These are phyloP conservation scores for Hycleus phaleratus DNA, from an alignment of 1,140 invertebrate species.

Conservation along the genomic window DNA sequence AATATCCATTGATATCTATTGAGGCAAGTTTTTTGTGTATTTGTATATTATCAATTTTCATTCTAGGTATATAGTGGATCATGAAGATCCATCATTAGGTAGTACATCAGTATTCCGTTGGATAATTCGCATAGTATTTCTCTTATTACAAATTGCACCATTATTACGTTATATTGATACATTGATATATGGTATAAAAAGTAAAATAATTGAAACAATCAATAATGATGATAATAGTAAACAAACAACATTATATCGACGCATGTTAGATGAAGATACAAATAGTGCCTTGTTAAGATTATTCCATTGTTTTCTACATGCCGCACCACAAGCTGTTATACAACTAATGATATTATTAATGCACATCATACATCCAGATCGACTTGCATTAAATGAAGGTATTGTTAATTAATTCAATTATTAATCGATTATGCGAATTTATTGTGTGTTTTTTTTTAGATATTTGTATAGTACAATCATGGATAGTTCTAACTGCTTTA, in stretches of 20 bases:
- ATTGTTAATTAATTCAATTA: background rate
- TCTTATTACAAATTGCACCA: slow-evolving; percentile 43
- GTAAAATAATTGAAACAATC: slow-evolving; percentile 37
- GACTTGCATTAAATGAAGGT: slow-evolving; percentile 5
- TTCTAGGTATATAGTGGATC: slow-evolving; percentile 44
- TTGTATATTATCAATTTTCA: slow-evolving; percentile 1
- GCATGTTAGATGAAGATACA: slow-evolving; percentile 50
- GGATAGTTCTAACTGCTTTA: slow-evolving; percentile 35
- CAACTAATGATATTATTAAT: slow-evolving; percentile 35
- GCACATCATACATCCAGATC: slow-evolving; percentile 25
- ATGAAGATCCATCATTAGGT: slow-evolving; percentile 41
- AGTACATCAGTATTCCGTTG: slow-evolving; percentile 40
- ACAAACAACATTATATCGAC: slow-evolving; percentile 39
- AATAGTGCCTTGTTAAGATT: slow-evolving; percentile 52
- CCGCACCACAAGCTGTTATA: slow-evolving; percentile 39
- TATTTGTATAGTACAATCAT: slow-evolving; percentile 35
- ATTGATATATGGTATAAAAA: slow-evolving; percentile 45
- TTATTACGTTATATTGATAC: slow-evolving; percentile 41
- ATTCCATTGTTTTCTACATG: slow-evolving; percentile 59
- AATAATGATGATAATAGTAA: slow-evolving; percentile 35
- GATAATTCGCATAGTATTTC: slow-evolving; percentile 41
- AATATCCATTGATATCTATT: no score
- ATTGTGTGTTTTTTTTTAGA: slow-evolving; percentile 22
- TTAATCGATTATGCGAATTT: background rate
- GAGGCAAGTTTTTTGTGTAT: no score